Evolutionary conservation across 2,113 vertebrate genomes (phyloP), one percentile per base, ranked within the genome.

Genomic region (Poeciliopsis retropinna): DNA sequence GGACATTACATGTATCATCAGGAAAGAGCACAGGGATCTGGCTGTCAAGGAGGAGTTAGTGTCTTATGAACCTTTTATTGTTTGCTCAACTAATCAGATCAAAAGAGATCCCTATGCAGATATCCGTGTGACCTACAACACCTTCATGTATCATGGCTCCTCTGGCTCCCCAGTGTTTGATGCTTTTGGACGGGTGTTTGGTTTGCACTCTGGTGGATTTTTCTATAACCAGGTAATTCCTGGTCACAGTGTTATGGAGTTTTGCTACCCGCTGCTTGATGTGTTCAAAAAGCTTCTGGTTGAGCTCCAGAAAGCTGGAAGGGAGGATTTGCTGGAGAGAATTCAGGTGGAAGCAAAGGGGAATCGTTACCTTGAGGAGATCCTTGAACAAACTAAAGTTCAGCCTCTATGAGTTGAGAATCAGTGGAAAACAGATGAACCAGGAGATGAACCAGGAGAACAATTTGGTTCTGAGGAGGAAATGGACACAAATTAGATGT

Each of bases 131-230:
- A 68, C 62, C 28, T 77, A 84, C 29, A 34, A 83, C 29, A 64
- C 32, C 3, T 64, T 37, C 34, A 83, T 84, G 81, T 72, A 62
- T 27, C 69, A 73, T 0, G 68, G 76, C 63, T 68, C 81, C 25
- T 84, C 81, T 30, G 76, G 81, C 30, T 84, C 81, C 34, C 81
- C 81, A 1, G 76, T 79, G 37, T 79, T 84, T 17, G 76, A 79
- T 63, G 44, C 17, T 2, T 0, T 1, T 14, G 47, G 68, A 10
- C 27, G 1, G 7, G 76, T 84, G 25, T 72, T 76, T 47, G 77
- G 76, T 62, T 37, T 84, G 64, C 76, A 84, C 60, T 3, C 3
- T 5, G 54, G 31, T 7, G 66, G 67, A 2, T 79, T 17, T 51
- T 11, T 22, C 9, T 70, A 0, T 15, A 10, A 2, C 1, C 19